Base-by-base conservation (phyloP, 2,888 invertebrate species). In the Xestia c-nigrum region DNA sequence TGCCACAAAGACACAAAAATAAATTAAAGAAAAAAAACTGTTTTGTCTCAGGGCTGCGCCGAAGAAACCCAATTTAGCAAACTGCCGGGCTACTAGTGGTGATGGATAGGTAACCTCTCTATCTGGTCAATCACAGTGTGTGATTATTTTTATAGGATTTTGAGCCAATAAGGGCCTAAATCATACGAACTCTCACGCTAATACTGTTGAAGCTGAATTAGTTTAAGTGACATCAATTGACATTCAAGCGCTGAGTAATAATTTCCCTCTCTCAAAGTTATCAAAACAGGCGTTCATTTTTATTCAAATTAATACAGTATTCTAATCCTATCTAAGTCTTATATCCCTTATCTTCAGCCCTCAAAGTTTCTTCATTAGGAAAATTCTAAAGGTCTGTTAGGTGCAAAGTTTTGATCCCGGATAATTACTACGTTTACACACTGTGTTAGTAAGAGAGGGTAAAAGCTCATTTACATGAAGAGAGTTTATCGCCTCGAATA, bases 331-430 rank as follows among this genome's bases (percentile, higher is more conserved):
- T 70, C 59, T 43, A 79, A 76, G 72, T 80, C 73, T 74, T 64
- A 80, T 73, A 61, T 40, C 72, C 72, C 81, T 85, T 88, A 88
- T 89, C 88, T 89, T 88, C 85, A 31, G 57, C 80, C 83, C 78
- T 78, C 75, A 79, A 92, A 92, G 86, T 92, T 92, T 91, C 85
- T 90, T 92, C 91, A 91, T 92, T 91, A 92, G 88, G 86, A 88
- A 89, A 91, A 90, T 89, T 89, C 86, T 87, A 84, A 87, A 85
- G 83, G 89, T 81, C 86, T 82, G 76, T 81, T 84, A 80, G 85
- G 85, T 84, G 85, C 66, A 88, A 91, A 93, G 89, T 92, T 93
- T 90, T 91, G 92, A 92, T 92, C 92, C 89, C 74, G 89, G 88
- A 89, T 91, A 90, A 92, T 92, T 91, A 88, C 89, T 81, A 74